Conservation (phyloP, 1,140 invertebrate genomes). For the Hyphantria cunea region DNA sequence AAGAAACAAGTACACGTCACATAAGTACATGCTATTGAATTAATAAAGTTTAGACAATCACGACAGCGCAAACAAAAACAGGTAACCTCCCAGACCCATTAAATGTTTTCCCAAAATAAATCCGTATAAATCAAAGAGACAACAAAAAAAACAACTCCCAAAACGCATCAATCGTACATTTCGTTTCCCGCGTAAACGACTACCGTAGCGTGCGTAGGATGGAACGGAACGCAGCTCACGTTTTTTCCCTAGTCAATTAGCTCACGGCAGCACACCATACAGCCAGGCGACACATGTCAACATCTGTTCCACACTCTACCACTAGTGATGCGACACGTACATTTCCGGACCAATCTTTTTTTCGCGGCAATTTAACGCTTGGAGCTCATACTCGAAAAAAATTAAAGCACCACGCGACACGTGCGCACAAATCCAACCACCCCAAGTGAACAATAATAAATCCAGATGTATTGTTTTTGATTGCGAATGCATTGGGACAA, state of each 20-base stretch:
- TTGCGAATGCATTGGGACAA: constrained; percentile 5
- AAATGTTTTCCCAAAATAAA: constrained; percentile 17
- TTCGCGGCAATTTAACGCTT: constrained; percentile 69
- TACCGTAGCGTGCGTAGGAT: neutral
- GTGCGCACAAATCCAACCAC: constrained; percentile 38
- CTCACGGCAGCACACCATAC: constrained; percentile 42
- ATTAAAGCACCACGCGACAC: constrained; percentile 43
- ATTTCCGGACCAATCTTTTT: constrained; percentile 73
- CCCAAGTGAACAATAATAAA: constrained; percentile 33
- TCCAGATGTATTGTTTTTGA: constrained; percentile 26
- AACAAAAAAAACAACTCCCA: constrained; percentile 19
- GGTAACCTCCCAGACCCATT: no score
- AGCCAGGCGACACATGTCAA: constrained; percentile 69
- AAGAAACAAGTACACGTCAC: no score
- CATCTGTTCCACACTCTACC: constrained; percentile 73
- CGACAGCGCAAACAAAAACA: no score
- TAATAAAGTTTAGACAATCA: no score
- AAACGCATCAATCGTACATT: constrained; percentile 25
- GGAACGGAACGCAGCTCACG: constrained; percentile 35
- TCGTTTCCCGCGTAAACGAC: constrained; percentile 23
- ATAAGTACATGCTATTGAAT: no score
- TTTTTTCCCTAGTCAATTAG: constrained; percentile 72
- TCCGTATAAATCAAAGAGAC: constrained; percentile 19
- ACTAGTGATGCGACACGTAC: constrained; percentile 60
- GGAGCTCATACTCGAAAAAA: constrained; percentile 52